These are phyloP conservation scores for Agonopterix heracliana DNA, from an alignment of 2,888 invertebrate genomes.

Conservation along the genomic window DNA sequence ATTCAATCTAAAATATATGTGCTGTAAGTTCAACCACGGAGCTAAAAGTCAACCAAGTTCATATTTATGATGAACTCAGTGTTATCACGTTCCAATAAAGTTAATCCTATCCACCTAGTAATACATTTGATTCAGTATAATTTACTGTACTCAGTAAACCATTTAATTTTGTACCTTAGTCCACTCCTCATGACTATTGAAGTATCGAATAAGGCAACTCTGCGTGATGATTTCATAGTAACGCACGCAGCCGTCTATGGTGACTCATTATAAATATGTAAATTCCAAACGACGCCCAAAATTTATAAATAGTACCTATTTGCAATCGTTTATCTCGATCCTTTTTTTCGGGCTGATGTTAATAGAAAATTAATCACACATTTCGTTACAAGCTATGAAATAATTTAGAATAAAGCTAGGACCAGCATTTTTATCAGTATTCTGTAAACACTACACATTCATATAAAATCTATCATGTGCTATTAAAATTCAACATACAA, in stretches of 20 bases:
- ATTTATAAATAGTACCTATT: too few relatives aligned
- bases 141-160: not conserved
- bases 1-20: not conserved
- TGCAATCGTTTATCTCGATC: too few relatives aligned
- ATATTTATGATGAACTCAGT: too few relatives aligned
- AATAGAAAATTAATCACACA: not conserved
- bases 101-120: conserved; percentile 10
- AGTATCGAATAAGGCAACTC: conserved; percentile 29
- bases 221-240: conserved; percentile 11
- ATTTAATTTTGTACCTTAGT: conserved; percentile 7
- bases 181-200: conserved; percentile 24
- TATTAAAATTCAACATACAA: conserved; percentile 5
- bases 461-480: conserved; percentile 4
- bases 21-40: not conserved
- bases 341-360: not conserved
- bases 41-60: too few relatives aligned
- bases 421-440: conserved; percentile 40
- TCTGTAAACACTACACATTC: conserved; percentile 6
- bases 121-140: conserved; percentile 2
- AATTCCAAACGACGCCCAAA: too few relatives aligned
- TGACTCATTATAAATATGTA: conserved; percentile 7
- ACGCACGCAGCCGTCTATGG: conserved; percentile 5
- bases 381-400: conserved; percentile 19
- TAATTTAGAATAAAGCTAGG: conserved; percentile 59
- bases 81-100: not conserved